phyloP scores from a whole-genome alignment of 1,140 invertebrate genomes.

The Geopemphigus sp. region DNA sequence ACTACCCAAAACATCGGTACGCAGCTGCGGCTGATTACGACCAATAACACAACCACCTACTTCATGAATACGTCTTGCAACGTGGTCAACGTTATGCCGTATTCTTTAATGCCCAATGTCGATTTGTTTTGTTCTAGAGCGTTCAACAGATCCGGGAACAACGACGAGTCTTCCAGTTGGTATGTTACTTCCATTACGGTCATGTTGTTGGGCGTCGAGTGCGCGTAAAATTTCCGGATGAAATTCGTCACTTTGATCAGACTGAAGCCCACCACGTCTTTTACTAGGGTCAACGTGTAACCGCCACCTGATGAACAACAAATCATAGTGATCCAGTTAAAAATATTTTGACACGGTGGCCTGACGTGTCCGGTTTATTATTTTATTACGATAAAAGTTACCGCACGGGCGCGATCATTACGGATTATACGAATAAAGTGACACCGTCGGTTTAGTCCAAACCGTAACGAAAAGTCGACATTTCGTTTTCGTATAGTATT shows the following conservation, averaged over 20 bases:
- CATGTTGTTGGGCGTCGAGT: conserved; percentile 37
- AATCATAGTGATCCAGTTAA: neutral
- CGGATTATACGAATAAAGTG: too few species aligned
- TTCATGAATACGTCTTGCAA: conserved; percentile 52
- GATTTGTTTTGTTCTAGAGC: conserved; percentile 41
- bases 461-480: too few species aligned
- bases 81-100: conserved; percentile 50
- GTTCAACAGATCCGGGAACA: conserved; percentile 46
- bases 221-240: conserved; percentile 39
- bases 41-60: conserved; percentile 13
- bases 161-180: conserved; percentile 46
- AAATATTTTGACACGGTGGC: too few species aligned
- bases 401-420: too few species aligned
- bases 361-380: too few species aligned
- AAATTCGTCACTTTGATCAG: conserved; percentile 48
- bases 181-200: conserved; percentile 50
- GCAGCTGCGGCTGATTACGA: too few species aligned
- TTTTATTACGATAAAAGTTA: too few species aligned
- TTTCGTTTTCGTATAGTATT: too few species aligned
- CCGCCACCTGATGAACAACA: conserved; percentile 42
- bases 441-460: too few species aligned
- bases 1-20: too few species aligned
- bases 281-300: conserved; percentile 50
- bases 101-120: conserved; percentile 50
- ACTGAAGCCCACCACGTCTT: conserved; percentile 42